Evolutionary conservation across 37 sponge, comb jelly and placozoan genomes (phyloP), one percentile per base, ranked within the genome.

Genomic region (Chondrilla cf. caribensis): DNA sequence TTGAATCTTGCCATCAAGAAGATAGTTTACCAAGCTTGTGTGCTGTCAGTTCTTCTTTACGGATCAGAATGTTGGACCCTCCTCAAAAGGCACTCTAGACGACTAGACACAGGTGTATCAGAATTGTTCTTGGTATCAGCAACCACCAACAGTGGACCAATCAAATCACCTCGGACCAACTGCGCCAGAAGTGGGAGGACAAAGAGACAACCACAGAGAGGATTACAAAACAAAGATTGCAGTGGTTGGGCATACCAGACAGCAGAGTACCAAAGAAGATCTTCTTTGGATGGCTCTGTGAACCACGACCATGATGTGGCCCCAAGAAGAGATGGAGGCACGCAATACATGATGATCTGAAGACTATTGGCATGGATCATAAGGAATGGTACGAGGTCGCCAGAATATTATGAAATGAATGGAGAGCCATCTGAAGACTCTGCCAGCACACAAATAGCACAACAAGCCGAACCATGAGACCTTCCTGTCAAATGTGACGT

Each of bases 161-260:
- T 19, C 64, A 62, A 9, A 62, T 62, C 64, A 62, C 64, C 64
- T 19, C 22, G 29, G 64, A 6, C 22, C 18, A 62, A 62, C 18
- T 62, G 64, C 8, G 64, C 8, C 8, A 62, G 15, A 62, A 15
- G 71, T 70, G 71, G 37, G 71, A 38, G 18, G 71, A 70, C 39
- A 33, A 37, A 33, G 71, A 70, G 71, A 70, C 71, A 70, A 33
- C 39, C 38, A 33, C 80, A 29, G 80, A 58, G 29, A 79, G 58
- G 80, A 58, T 79, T 2, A 58, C 31, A 9, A 79, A 58, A 55
- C 25, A 35, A 37, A 64, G 82, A 17, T 51, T 81, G 54, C 42
- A 81, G 82, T 81, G 82, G 82, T 70, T 81, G 11, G 82, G 82
- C 9, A 81, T 81, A 9, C 54, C 82, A 38, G 82, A 81, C 21